Percentiles rank a stretch among this genome's conserved stretches.
These are phyloP conservation scores for Dendrocopos noguchii DNA, from an alignment of 2,113 vertebrate genomes.

Conservation along the genomic window DNA sequence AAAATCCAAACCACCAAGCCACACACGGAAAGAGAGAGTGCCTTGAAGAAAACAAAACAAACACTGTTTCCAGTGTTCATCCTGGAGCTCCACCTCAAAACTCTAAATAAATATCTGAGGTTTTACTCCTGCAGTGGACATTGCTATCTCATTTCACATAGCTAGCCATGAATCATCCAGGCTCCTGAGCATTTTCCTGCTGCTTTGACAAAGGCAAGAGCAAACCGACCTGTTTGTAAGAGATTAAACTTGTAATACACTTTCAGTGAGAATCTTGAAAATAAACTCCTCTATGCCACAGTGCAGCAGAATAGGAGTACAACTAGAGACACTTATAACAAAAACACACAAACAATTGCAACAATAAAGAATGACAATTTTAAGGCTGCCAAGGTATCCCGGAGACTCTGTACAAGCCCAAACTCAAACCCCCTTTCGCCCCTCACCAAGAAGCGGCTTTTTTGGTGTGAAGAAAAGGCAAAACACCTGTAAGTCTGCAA, in stretches of 20 bases:
- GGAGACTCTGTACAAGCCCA: no score
- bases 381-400: not conserved
- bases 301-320: not conserved
- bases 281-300: not conserved
- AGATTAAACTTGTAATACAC: not conserved
- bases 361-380: not conserved
- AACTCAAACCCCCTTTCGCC: no score
- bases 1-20: not conserved
- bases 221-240: not conserved
- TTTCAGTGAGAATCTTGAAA: not conserved
- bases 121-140: not conserved
- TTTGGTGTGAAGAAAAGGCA: not conserved
- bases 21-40: not conserved
- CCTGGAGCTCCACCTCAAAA: not conserved
- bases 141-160: rapidly evolving
- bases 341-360: not conserved
- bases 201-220: not conserved
- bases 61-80: not conserved
- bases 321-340: not conserved
- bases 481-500: no score
- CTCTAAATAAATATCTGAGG: not conserved
- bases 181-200: not conserved
- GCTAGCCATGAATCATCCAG: not conserved
- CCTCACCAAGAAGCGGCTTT: not conserved
- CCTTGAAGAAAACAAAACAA: not conserved